Conservation (phyloP, 2,113 vertebrate genomes). For the Acrocephalus arundinaceus region DNA sequence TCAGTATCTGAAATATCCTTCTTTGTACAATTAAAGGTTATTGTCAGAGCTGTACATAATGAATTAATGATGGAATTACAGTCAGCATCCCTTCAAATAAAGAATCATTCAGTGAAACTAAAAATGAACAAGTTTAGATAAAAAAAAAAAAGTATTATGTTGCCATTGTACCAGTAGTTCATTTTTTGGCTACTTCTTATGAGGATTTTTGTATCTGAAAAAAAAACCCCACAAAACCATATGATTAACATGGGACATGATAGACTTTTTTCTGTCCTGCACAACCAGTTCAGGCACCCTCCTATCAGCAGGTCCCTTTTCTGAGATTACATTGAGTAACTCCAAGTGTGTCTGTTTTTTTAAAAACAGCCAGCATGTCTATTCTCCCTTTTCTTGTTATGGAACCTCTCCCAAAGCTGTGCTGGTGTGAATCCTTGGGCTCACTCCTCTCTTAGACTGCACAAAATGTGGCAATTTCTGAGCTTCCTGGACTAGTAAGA, state of each 20-base stretch:
- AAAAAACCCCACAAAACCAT: neutral
- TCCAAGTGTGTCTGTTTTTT: neutral
- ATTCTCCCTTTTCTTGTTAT: neutral
- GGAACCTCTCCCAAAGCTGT: neutral
- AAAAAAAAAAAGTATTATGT: neutral
- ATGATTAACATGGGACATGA: neutral
- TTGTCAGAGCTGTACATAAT: neutral
- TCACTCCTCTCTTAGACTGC: neutral
- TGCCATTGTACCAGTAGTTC: neutral
- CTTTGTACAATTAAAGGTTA: neutral
- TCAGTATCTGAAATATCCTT: neutral
- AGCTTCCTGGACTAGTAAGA: neutral
- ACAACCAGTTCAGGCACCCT: neutral
- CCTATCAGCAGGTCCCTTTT: neutral
- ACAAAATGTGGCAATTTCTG: neutral
- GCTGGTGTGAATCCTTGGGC: neutral
- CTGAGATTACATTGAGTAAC: neutral
- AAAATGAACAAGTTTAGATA: neutral
- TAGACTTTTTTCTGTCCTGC: neutral
- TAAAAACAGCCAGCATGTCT: neutral
- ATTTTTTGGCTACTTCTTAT: neutral
- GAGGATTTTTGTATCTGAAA: neutral
- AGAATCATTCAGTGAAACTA: neutral
- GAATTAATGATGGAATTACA: neutral
- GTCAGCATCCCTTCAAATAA: neutral